A percentile compares a stretch with the other conserved stretches of the same genome.
These are phyloP conservation scores for Henricia sp. DNA, from an alignment of 53 echinoderm and acorn worm species.

Conservation along the genomic window DNA sequence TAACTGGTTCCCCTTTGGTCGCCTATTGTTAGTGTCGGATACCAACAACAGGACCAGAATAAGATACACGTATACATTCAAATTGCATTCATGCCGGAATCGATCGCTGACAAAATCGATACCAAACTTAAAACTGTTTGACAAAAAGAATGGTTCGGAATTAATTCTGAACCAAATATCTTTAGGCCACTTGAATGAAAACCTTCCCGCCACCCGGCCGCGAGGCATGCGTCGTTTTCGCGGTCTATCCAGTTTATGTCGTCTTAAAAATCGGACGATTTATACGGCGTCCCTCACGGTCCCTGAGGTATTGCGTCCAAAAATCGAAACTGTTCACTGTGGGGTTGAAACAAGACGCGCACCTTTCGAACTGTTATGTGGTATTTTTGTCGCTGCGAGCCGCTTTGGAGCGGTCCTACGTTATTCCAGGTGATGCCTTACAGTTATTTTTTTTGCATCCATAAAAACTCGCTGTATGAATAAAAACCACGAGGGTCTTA, in stretches of 20 bases:
- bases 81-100: background rate
- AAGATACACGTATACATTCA: too few relatives aligned
- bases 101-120: slow-evolving; percentile 1
- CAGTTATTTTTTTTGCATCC: background rate
- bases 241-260: too few relatives aligned
- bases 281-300: background rate
- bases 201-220: background rate
- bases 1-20: too few relatives aligned
- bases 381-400: background rate
- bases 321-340: slow-evolving; percentile 21
- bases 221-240: background rate
- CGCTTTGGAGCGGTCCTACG: background rate
- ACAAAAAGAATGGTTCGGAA: background rate
- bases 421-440: slow-evolving; percentile 43
- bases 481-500: background rate
- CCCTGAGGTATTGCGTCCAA: background rate
- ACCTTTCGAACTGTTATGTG: background rate
- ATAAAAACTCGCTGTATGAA: background rate
- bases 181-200: background rate
- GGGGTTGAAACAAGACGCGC: slow-evolving; percentile 1
- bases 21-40: too few relatives aligned
- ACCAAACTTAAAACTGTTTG: background rate
- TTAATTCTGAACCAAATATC: slow-evolving; percentile 11
- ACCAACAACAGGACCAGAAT: too few relatives aligned
- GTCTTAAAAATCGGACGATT: background rate